Evolutionary conservation across 1,140 invertebrate genomes (phyloP).

Genomic region (Spodoptera frugiperda): DNA sequence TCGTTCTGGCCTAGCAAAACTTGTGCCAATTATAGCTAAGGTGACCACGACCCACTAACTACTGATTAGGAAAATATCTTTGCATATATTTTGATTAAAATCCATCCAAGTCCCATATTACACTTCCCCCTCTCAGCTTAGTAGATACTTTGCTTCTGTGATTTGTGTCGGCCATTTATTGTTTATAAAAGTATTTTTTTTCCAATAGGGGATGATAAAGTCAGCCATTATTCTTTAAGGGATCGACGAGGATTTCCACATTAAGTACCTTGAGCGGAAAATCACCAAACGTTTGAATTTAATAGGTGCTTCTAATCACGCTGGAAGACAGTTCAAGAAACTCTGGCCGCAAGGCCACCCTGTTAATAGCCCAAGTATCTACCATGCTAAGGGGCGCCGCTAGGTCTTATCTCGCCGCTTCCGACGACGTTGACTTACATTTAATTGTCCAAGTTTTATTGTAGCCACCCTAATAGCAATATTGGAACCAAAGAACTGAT

Average conservation of each 20-base stretch:
- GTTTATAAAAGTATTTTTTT: constrained; percentile 41
- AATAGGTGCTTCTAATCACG: constrained; percentile 66
- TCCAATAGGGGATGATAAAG: constrained; percentile 36
- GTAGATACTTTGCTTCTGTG: constrained; percentile 12
- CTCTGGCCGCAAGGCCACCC: constrained; percentile 61
- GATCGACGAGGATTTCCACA: constrained; percentile 40
- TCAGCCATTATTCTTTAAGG: constrained; percentile 27
- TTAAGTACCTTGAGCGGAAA: constrained; percentile 41
- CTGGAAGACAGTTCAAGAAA: constrained; percentile 59
- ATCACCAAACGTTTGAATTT: constrained; percentile 54
- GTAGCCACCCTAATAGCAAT: constrained; percentile 70
- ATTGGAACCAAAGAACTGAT: constrained; percentile 60
- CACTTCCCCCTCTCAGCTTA: constrained; percentile 12
- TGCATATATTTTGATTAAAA: not conserved
- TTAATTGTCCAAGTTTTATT: constrained; percentile 84
- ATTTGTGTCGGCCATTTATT: constrained; percentile 37
- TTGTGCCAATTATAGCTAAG: constrained; percentile 70
- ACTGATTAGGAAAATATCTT: not conserved
- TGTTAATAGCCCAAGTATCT: constrained; percentile 75
- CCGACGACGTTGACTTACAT: constrained; percentile 76
- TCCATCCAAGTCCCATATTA: not conserved
- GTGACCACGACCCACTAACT: constrained; percentile 51
- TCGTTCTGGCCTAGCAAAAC: constrained; percentile 60
- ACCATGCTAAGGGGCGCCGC: constrained; percentile 68
- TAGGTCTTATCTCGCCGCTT: constrained; percentile 77